Evolutionary conservation across 2,797 vertebrate species (phyloP).

Genomic region (Microctenopoma steveboyesi): DNA sequence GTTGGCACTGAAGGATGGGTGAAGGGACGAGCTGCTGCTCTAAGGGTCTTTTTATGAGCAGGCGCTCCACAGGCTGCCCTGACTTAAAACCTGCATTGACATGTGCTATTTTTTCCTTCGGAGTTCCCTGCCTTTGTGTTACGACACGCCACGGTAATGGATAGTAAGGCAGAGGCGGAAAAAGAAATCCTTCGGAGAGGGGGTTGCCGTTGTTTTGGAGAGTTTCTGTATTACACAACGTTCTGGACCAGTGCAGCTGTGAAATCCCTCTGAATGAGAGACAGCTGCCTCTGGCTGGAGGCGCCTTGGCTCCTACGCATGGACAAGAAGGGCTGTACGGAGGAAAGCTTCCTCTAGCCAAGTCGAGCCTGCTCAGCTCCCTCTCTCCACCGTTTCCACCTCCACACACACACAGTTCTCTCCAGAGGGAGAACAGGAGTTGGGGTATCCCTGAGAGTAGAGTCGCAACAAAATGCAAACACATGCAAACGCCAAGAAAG

Average conservation of each 20-base stretch:
- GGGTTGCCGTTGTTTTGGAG: slow-evolving; percentile 91
- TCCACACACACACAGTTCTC: slow-evolving; percentile 39
- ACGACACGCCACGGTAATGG: slow-evolving; percentile 65
- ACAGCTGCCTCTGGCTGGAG: slow-evolving; percentile 85
- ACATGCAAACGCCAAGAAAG: slow-evolving; percentile 78
- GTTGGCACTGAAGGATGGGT: no score
- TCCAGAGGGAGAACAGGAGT: slow-evolving; percentile 60
- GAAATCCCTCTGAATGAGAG: slow-evolving; percentile 89
- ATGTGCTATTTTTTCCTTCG: slow-evolving; percentile 9
- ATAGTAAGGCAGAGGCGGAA: slow-evolving; percentile 57
- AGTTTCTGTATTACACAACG: slow-evolving; percentile 87
- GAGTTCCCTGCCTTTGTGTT: slow-evolving; percentile 72
- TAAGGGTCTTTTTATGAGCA: slow-evolving; percentile 20
- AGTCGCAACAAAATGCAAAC: slow-evolving; percentile 78
- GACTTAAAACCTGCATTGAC: slow-evolving; percentile 20
- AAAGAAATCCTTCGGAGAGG: slow-evolving; percentile 49
- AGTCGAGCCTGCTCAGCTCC: slow-evolving; percentile 49
- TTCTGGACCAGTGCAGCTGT: slow-evolving; percentile 89
- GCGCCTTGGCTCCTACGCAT: slow-evolving; percentile 60
- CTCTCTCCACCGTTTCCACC: slow-evolving; percentile 36
- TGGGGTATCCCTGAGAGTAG: slow-evolving; percentile 77
- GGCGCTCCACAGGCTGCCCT: slow-evolving; percentile 34
- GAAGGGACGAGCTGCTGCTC: neutral
- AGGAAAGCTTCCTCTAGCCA: slow-evolving; percentile 55
- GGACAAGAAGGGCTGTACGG: slow-evolving; percentile 62